These are phyloP conservation scores for Cariama cristata DNA, from an alignment of 2,113 vertebrate species.

Conservation along the genomic window DNA sequence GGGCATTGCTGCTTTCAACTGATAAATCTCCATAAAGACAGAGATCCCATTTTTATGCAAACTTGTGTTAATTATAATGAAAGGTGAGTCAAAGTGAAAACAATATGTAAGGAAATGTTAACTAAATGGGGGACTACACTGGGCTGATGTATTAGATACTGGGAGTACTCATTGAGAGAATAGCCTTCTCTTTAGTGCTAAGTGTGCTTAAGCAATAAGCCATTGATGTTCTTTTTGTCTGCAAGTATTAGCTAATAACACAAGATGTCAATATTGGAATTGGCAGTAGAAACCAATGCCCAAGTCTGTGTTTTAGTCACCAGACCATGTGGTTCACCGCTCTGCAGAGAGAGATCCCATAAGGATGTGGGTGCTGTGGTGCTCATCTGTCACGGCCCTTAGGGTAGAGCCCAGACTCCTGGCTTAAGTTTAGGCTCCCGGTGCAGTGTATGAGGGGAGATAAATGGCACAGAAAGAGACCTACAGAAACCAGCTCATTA, in stretches of 20 bases:
- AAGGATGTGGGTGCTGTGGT: background rate
- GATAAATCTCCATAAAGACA: background rate
- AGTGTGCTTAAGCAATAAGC: background rate
- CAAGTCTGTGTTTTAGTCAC: background rate
- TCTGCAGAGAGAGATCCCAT: background rate
- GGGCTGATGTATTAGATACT: background rate
- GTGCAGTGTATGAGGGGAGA: background rate
- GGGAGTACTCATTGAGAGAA: background rate
- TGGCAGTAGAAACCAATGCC: background rate
- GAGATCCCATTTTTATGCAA: background rate
- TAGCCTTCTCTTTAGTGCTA: background rate
- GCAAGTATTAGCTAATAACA: conserved; percentile 9
- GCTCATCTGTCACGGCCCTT: background rate
- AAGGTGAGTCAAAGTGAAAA: background rate
- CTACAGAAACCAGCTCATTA: background rate
- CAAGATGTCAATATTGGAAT: conserved; percentile 42
- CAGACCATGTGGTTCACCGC: background rate
- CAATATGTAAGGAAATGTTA: background rate
- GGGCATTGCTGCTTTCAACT: background rate
- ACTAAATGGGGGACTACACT: background rate
- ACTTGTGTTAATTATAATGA: background rate
- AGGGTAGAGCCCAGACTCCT: background rate
- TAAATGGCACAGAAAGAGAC: background rate
- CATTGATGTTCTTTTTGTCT: conserved; percentile 29
- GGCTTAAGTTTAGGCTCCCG: background rate